Conservation (phyloP, 2,113 vertebrate species). For the Talpa occidentalis region DNA sequence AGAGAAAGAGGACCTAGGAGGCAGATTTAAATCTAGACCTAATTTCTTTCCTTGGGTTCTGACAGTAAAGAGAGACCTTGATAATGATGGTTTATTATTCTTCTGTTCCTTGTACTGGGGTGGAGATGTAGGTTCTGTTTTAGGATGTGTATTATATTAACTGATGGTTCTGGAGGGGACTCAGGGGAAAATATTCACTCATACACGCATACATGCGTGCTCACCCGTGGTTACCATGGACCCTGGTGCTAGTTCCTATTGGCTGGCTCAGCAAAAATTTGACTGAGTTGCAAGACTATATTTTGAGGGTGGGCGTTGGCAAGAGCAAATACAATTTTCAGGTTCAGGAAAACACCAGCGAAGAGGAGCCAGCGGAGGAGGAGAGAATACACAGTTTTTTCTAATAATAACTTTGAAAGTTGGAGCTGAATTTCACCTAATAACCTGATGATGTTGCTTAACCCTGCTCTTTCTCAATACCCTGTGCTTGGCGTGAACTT, state of each 20-base stretch:
- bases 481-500: not conserved
- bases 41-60: not conserved
- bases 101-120: not conserved
- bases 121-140: not conserved
- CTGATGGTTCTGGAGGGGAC: not conserved
- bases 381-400: not conserved
- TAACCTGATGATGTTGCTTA: not conserved
- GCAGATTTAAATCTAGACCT: not conserved
- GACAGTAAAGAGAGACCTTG: not conserved
- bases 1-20: not conserved
- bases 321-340: slow-evolving; percentile 52
- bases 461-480: not conserved
- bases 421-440: not conserved
- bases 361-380: not conserved
- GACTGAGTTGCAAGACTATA: slow-evolving; percentile 46
- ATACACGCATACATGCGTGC: not conserved
- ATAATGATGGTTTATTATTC: not conserved
- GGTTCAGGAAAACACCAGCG: slow-evolving; percentile 42
- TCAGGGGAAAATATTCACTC: not conserved
- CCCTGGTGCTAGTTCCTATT: not conserved
- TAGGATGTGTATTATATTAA: not conserved
- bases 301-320: not conserved
- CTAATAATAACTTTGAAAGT: slow-evolving; percentile 22
- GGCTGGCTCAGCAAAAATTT: slow-evolving; percentile 65
- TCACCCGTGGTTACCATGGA: not conserved